These are phyloP conservation scores for Calliopum simillimum DNA, from an alignment of 2,888 invertebrate species.

Conservation along the genomic window DNA sequence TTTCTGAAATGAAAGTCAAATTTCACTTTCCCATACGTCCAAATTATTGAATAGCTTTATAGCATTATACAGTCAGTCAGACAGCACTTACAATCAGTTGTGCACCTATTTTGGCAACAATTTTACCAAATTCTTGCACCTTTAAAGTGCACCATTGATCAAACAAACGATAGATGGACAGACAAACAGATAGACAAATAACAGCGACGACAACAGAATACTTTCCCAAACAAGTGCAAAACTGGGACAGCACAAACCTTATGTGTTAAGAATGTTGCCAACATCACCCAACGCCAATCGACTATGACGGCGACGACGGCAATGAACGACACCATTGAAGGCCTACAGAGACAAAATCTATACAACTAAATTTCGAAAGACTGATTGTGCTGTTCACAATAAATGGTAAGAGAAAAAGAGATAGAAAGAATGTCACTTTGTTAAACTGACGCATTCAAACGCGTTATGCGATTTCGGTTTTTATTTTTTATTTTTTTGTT, in stretches of 20 bases:
- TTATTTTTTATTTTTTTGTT: background rate
- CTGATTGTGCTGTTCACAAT: background rate
- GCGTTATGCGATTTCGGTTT: conserved; percentile 2
- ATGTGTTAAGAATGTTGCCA: background rate
- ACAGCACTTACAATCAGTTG: too few species aligned
- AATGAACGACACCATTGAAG: too few species aligned
- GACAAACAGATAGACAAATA: background rate
- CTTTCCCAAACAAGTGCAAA: conserved; percentile 33
- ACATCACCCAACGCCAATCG: too few species aligned
- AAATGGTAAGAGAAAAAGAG: background rate
- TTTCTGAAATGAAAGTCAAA: too few species aligned
- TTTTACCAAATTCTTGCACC: conserved; percentile 21
- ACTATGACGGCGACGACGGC: background rate
- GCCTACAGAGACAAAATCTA: too few species aligned
- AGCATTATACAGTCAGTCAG: too few species aligned
- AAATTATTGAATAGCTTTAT: too few species aligned
- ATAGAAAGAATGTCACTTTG: background rate
- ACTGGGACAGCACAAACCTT: conserved; percentile 28
- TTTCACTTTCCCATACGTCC: too few species aligned
- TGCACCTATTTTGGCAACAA: too few species aligned
- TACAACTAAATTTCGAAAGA: too few species aligned
- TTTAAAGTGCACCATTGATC: conserved; percentile 28
- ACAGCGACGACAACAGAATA: background rate
- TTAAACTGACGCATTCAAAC: conserved; percentile 29
- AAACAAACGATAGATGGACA: conserved; percentile 11